Evolutionary conservation across 2,113 vertebrate genomes (phyloP).

Genomic region (Pristiophorus japonicus): DNA sequence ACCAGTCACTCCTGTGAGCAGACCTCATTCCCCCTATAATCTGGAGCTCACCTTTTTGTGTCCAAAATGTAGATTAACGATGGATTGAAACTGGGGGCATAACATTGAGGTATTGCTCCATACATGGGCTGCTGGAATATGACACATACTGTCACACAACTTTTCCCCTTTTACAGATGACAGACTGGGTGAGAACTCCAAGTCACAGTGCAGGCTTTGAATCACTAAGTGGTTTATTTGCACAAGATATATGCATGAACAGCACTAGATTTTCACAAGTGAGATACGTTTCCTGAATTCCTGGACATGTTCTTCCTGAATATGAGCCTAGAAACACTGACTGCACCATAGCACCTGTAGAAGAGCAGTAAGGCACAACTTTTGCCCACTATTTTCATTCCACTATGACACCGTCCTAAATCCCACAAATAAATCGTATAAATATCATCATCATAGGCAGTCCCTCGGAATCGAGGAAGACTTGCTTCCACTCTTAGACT

Average conservation of each 20-base stretch:
- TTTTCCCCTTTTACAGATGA: background rate
- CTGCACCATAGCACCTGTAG: background rate
- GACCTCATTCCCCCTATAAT: background rate
- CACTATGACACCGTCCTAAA: background rate
- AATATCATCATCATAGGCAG: too few species aligned
- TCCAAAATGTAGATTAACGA: background rate
- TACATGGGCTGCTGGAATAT: background rate
- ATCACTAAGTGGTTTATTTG: background rate
- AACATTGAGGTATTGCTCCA: background rate
- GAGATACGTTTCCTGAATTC: background rate
- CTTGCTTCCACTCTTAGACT: too few species aligned
- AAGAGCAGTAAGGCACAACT: background rate
- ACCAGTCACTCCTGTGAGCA: background rate
- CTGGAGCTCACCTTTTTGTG: background rate
- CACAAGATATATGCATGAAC: background rate
- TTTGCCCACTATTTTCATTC: background rate
- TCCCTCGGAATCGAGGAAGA: too few species aligned
- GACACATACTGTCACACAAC: background rate
- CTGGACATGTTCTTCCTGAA: background rate
- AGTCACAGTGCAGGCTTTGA: background rate
- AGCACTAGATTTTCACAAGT: background rate
- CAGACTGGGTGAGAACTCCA: background rate
- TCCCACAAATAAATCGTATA: background rate
- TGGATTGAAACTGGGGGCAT: background rate
- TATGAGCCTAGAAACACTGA: background rate